Base-by-base conservation (phyloP, 2,113 vertebrate species). In the Euleptes europaea region DNA sequence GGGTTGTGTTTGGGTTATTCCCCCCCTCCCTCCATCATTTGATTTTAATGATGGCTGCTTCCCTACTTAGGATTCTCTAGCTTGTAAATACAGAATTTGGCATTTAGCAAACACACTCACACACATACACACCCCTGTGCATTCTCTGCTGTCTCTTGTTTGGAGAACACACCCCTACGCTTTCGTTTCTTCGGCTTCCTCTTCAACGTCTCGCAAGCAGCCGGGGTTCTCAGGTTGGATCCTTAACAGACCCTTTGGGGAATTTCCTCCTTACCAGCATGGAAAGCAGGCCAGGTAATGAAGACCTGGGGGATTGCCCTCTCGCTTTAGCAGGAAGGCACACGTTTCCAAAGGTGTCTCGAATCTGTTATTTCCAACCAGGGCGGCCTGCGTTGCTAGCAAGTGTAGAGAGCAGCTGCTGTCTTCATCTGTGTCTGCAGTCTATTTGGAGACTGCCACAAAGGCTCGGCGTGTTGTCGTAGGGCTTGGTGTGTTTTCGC, bases 231-330 rank as follows among this genome's bases (percentile, higher is more conserved):
- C 2, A 0, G 49, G 71, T 35, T 3, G 33, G 86, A 86, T 67
- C 86, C 85, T 78, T 2, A 1, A 65, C 84, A 81, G 75, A 83
- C 89, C 87, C 79, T 79, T 76, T 81, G 60, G 87, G 80, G 91
- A 91, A 82, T 75, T 85, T 70, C 78, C 87, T 51, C 57, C 35
- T 80, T 44, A 31, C 84, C 78, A 85, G 83, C 47, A 65, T 84
- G 63, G 51, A 88, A 89, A 63, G 60, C 88, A 89, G 84, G n/a
- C 73, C 82, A 7, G 84, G 89, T 94, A 95, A 95, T 95, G 92
- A 93, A 93, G 87, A 92, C 90, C 93, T 94, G 21, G 7, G 93
- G 91, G 91, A 95, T 65, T 91, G 74, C 38, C 44, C 21, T 80
- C 0, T 74, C 86, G 75, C 84, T 89, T 79, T 88, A 76, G 63